phyloP scores from a whole-genome alignment of 1,140 invertebrate genomes.

The Ostrea edulis region DNA sequence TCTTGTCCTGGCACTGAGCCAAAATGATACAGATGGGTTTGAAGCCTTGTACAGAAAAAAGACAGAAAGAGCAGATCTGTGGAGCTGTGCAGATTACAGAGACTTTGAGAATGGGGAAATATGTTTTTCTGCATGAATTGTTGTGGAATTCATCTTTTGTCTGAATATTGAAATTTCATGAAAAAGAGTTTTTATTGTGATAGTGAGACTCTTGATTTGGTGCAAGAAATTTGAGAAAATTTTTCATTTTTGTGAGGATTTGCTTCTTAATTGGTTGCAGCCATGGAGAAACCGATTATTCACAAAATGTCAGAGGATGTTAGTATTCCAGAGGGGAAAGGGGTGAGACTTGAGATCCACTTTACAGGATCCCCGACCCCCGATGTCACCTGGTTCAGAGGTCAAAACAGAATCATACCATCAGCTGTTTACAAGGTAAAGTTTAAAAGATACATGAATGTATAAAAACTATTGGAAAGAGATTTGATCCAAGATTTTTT shows the following conservation, averaged over 20 bases:
- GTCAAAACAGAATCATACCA: conserved; percentile 75
- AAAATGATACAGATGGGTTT: background rate
- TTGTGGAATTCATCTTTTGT: background rate
- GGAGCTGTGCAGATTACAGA: conserved; percentile 25
- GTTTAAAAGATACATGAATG: background rate
- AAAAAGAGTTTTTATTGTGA: background rate
- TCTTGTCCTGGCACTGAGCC: background rate
- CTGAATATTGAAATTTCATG: background rate
- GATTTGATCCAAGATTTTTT: background rate
- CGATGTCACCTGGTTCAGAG: conserved; percentile 86
- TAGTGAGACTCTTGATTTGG: background rate
- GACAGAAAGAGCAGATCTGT: background rate
- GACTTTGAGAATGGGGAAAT: conserved; percentile 18
- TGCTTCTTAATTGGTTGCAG: conserved; percentile 63
- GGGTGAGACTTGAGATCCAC: conserved; percentile 71
- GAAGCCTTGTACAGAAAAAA: background rate
- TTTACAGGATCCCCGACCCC: conserved; percentile 83
- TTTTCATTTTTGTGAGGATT: too few species aligned
- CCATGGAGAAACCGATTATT: conserved; percentile 72
- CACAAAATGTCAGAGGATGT: conserved; percentile 74
- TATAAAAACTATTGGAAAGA: background rate
- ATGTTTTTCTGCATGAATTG: conserved; percentile 1
- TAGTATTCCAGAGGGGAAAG: conserved; percentile 74
- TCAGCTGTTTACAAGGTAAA: conserved; percentile 73
- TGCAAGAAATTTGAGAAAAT: background rate